phyloP scores from a whole-genome alignment of 2,113 vertebrate genomes.

The Actenoides hombroni region DNA sequence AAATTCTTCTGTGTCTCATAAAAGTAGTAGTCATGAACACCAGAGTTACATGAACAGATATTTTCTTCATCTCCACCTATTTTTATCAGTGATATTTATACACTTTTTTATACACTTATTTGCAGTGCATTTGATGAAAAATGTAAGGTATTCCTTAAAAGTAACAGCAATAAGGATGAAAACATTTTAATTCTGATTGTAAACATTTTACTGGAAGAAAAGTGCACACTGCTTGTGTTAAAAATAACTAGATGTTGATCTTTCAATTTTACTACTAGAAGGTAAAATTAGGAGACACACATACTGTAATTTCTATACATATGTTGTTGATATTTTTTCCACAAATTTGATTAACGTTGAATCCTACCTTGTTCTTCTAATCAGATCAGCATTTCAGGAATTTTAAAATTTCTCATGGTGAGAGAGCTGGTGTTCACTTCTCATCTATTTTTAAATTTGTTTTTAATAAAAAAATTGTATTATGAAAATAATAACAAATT shows the following conservation, averaged over 20 bases:
- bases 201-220: neutral
- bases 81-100: neutral
- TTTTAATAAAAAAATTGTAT: neutral
- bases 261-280: neutral
- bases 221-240: neutral
- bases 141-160: neutral
- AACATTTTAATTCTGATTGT: neutral
- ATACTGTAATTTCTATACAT: neutral
- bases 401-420: neutral
- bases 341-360: neutral
- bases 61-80: neutral
- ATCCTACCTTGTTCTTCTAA: neutral
- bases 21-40: neutral
- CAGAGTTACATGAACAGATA: neutral
- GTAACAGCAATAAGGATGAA: neutral
- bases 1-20: conserved; percentile 12
- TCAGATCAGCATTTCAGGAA: neutral
- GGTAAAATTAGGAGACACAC: neutral
- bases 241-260: neutral
- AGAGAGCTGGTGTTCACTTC: neutral
- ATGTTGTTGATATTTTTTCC: neutral
- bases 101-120: neutral
- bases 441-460: neutral
- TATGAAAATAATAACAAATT: neutral
- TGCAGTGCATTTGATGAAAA: neutral